A percentile compares a stretch with the other conserved stretches of the same genome.
phyloP scores from a whole-genome alignment of 2,888 invertebrate species.

The Conistra vaccinii region DNA sequence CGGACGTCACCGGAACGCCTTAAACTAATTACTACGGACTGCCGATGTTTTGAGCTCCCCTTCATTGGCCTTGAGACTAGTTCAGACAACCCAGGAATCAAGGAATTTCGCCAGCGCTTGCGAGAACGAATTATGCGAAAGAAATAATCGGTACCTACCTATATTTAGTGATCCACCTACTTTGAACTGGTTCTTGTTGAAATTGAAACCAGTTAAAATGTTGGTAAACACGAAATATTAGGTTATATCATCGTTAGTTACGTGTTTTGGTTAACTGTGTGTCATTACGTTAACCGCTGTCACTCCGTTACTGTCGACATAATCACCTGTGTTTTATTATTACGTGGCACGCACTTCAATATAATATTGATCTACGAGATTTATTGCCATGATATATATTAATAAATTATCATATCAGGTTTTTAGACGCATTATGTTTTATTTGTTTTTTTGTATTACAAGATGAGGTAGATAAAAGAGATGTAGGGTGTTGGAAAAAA shows the following conservation, averaged over 20 bases:
- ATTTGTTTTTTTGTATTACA: neutral
- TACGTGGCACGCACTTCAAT: neutral
- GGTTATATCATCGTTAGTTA: constrained; percentile 51
- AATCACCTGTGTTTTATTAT: constrained; percentile 3
- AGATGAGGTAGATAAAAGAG: neutral
- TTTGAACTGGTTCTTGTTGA: constrained; percentile 25
- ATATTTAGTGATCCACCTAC: neutral
- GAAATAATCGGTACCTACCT: neutral
- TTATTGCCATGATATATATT: neutral
- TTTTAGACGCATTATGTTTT: neutral
- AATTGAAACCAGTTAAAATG: constrained; percentile 27
- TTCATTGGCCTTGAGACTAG: neutral
- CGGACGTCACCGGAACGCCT: too few species aligned
- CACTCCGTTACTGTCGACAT: constrained; percentile 26
- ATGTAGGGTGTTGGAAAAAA: neutral
- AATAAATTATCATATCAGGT: constrained; percentile 3
- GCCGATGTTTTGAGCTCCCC: neutral
- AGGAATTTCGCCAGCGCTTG: neutral
- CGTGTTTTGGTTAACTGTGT: constrained; percentile 28
- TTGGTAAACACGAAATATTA: constrained; percentile 36
- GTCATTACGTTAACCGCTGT: constrained; percentile 32
- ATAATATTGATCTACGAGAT: neutral
- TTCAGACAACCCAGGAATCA: neutral
- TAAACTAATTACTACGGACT: neutral
- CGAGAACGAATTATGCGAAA: neutral